Conservation (phyloP, 2,888 invertebrate genomes). For the Ypsolopha sequella region DNA sequence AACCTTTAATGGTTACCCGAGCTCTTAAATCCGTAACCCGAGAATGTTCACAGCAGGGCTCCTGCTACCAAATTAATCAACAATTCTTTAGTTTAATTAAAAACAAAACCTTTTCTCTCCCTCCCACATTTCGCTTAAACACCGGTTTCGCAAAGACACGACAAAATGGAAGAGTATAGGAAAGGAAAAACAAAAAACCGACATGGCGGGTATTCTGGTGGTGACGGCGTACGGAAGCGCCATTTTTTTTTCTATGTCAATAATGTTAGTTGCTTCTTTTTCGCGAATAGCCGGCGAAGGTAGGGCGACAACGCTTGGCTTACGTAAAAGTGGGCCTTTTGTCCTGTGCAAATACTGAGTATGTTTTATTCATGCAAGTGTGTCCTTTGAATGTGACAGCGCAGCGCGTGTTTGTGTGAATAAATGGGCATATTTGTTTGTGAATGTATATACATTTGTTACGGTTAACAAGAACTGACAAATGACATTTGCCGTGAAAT, state of each 20-base stretch:
- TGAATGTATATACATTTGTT: constrained; percentile 3
- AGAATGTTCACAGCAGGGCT: neutral
- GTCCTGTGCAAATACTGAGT: constrained; percentile 36
- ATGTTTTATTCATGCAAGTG: constrained; percentile 48
- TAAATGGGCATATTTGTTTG: constrained; percentile 6
- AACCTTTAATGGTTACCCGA: neutral
- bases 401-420: neutral
- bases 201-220: constrained; percentile 49
- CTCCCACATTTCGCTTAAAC: constrained; percentile 1
- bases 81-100: neutral
- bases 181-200: constrained; percentile 44
- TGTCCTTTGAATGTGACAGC: constrained; percentile 27
- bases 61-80: constrained; percentile 1
- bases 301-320: constrained; percentile 19
- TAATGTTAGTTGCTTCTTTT: constrained; percentile 8
- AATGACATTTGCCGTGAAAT: constrained; percentile 2
- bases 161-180: constrained; percentile 34
- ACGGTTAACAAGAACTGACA: constrained; percentile 2
- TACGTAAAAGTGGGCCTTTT: constrained; percentile 40
- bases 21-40: neutral
- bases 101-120: neutral
- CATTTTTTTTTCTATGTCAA: constrained; percentile 31
- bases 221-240: constrained; percentile 8
- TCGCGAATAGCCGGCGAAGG: constrained; percentile 1
- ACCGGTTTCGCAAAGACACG: neutral